Conservation (phyloP, 1,140 invertebrate species). For the Mamestra configurata region DNA sequence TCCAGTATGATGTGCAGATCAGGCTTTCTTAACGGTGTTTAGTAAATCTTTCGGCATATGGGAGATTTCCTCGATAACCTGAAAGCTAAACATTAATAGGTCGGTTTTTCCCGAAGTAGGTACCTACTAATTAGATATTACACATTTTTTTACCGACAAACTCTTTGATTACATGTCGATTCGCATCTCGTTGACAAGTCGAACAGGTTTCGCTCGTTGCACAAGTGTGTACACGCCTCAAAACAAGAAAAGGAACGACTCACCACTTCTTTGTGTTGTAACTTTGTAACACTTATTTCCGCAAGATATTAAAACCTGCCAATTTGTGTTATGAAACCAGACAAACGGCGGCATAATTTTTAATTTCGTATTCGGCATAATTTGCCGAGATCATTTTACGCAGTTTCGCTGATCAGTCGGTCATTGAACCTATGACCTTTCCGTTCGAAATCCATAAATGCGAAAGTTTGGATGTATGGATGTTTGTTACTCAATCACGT, state of each 20-base stretch:
- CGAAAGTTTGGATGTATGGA: too few species aligned
- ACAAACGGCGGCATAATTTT: conserved; percentile 4
- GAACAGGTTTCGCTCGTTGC: conserved; percentile 23
- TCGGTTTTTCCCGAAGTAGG: too few species aligned
- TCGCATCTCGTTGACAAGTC: conserved; percentile 9
- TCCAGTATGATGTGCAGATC: too few species aligned
- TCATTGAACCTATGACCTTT: not conserved
- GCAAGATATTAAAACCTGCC: conserved; percentile 43
- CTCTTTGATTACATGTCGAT: not conserved
- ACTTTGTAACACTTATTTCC: conserved; percentile 41
- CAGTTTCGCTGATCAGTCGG: not conserved
- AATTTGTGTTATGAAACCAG: conserved; percentile 23
- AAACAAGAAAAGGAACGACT: conserved; percentile 13
- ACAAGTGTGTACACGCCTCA: conserved; percentile 40
- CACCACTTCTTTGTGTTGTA: conserved; percentile 25
- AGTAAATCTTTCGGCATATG: too few species aligned
- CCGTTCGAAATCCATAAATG: too few species aligned
- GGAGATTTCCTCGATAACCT: too few species aligned
- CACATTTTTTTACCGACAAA: not conserved
- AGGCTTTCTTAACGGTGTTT: too few species aligned
- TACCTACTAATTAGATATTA: too few species aligned
- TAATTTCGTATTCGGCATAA: conserved; percentile 12
- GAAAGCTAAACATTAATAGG: too few species aligned
- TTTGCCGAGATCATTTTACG: not conserved
- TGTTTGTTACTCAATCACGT: too few species aligned